Evolutionary conservation across 2,797 vertebrate species (phyloP).

Genomic region (Hydrocynus forskahlii): DNA sequence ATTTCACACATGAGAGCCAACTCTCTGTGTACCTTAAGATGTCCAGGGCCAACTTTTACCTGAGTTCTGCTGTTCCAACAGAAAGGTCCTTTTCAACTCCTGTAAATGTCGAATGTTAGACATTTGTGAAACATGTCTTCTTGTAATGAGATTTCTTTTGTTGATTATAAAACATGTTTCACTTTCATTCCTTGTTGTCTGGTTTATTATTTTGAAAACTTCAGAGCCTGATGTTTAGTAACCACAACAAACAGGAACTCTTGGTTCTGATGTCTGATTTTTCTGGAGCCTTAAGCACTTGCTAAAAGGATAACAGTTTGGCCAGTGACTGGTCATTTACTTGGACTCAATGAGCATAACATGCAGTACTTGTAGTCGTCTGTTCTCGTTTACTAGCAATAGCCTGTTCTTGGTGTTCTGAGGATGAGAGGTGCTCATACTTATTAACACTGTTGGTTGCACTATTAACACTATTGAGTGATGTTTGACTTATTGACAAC

Average conservation of each 20-base stretch:
- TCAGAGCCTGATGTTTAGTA: background rate
- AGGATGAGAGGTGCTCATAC: background rate
- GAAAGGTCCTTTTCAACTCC: constrained; percentile 33
- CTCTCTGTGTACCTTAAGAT: background rate
- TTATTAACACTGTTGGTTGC: background rate
- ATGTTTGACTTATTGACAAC: background rate
- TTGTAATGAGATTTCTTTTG: constrained; percentile 2
- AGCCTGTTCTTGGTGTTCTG: background rate
- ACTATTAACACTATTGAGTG: background rate
- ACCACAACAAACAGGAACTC: constrained; percentile 35
- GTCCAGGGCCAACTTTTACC: background rate
- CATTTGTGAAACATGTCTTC: constrained; percentile 25
- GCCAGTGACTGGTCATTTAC: constrained; percentile 18
- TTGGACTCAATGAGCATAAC: background rate
- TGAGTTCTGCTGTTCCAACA: background rate
- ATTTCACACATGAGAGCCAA: too few relatives aligned
- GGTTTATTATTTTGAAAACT: constrained; percentile 18
- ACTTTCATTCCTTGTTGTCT: constrained; percentile 14
- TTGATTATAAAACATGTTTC: background rate
- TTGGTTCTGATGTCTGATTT: constrained; percentile 15
- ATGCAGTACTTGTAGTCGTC: background rate
- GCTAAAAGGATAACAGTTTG: background rate
- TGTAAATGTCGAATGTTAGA: background rate
- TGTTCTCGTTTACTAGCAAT: background rate
- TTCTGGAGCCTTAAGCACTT: background rate